Conservation (phyloP, 2,113 vertebrate species). For the Oncorhynchus keta region DNA sequence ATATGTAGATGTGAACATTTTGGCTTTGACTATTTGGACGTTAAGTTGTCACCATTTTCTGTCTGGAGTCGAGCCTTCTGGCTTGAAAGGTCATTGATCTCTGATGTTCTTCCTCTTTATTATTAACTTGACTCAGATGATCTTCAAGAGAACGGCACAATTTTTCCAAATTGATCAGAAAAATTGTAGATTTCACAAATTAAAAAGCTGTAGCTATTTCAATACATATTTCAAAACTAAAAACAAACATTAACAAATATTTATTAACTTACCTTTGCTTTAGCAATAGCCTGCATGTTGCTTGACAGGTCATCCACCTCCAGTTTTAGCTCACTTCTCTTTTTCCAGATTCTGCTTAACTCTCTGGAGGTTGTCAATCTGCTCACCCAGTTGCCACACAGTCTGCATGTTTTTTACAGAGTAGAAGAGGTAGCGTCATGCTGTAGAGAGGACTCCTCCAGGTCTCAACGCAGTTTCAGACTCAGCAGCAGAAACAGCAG, state of each 20-base stretch:
- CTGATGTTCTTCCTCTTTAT: slow-evolving; percentile 48
- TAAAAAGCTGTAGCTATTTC: not conserved
- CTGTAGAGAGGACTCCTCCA: slow-evolving; percentile 52
- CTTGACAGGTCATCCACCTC: slow-evolving; percentile 74
- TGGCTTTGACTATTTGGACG: not conserved
- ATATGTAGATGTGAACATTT: not conserved
- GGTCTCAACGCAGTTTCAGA: slow-evolving; percentile 58
- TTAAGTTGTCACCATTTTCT: not conserved
- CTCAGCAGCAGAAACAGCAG: too few species aligned
- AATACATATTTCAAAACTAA: not conserved
- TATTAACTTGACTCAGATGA: slow-evolving; percentile 60
- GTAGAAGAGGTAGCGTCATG: slow-evolving; percentile 57
- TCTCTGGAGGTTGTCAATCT: slow-evolving; percentile 43
- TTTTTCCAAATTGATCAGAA: slow-evolving; percentile 61
- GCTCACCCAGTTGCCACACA: slow-evolving; percentile 68
- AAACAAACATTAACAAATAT: too few species aligned
- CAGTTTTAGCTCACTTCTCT: too few species aligned
- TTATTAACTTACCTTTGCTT: slow-evolving; percentile 54
- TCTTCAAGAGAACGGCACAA: slow-evolving; percentile 61
- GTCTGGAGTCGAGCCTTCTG: slow-evolving; percentile 57
- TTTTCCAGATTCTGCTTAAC: slow-evolving; percentile 45
- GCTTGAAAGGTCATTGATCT: slow-evolving; percentile 54
- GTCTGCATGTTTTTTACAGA: slow-evolving; percentile 73
- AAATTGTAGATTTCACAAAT: not conserved
- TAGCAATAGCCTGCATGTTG: slow-evolving; percentile 55